phyloP scores from a whole-genome alignment of 2,113 vertebrate species.

The Trachemys scripta region DNA sequence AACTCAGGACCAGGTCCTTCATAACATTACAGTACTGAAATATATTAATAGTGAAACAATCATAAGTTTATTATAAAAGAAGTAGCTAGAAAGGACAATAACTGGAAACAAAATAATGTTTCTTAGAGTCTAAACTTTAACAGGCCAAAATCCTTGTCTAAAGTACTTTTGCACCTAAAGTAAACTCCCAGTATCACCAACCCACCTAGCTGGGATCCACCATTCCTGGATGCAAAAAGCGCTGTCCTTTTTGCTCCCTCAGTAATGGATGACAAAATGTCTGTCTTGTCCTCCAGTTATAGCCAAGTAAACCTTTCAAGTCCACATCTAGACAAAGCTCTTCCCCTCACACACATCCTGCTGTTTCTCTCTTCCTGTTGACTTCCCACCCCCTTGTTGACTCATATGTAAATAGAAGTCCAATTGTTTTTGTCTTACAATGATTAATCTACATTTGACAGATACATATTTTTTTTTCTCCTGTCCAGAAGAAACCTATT shows the following conservation, averaged over 20 bases:
- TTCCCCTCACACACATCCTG: no score
- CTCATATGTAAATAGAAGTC: not conserved
- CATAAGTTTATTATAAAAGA: not conserved
- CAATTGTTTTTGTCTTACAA: not conserved
- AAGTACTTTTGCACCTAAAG: not conserved
- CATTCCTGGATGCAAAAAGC: no score
- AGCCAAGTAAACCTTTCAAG: no score
- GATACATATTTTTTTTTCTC: no score
- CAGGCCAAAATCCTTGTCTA: not conserved
- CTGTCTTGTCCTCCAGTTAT: no score
- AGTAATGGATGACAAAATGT: no score
- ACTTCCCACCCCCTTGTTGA: not conserved
- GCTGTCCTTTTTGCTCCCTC: no score
- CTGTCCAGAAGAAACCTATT: not conserved
- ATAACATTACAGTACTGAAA: not conserved
- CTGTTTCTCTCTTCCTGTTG: not conserved
- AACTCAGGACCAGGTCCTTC: no score
- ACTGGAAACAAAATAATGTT: not conserved
- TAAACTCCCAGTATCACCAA: not conserved
- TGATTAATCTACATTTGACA: not conserved
- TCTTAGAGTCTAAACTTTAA: not conserved
- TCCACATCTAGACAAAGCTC: no score
- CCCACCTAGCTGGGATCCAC: not conserved
- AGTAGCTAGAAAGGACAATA: not conserved
- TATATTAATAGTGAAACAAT: not conserved